Evolutionary conservation across 1,140 invertebrate genomes (phyloP), one percentile per base, ranked within the genome.

Genomic region (Holotrichia oblita): DNA sequence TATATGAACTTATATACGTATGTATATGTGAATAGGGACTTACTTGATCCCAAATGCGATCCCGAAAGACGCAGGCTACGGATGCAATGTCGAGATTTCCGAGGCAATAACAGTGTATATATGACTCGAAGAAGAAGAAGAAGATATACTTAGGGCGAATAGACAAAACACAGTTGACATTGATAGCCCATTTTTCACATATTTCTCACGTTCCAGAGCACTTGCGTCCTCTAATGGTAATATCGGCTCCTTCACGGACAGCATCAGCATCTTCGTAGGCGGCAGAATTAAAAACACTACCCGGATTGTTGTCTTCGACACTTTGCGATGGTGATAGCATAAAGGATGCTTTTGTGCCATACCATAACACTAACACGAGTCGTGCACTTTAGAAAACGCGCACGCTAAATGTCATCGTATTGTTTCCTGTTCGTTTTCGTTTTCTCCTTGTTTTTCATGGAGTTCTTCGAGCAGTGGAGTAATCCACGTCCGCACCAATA

Each of bases 161-260:
- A 69, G 61, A 69, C 61, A 69, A 69, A 69, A 69, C 61, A 69
- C 61, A 69, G 61, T 69, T 69, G 61, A 69, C 61, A 69, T 69
- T 69, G 61, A 69, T 69, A 20, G 61, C 61, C 22, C 61, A 69
- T 69, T 69, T 69, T 69, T 69, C 61, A 69, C 61, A 69, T 69
- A 69, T 69, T 69, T 69, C 22, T 69, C 61, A 69, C 61, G 61
- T 69, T 27, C 61, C 17, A 69, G 22, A 69, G 61, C 61, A 69
- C 61, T 69, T 22, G 61, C 61, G 61, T 69, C 22, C 48, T 55
- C 48, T 22, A 14, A 69, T 22, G 22, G 27, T 22, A 34, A 17
- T 8, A 69, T 20, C 27, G 27, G 2, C 44, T 1, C 44, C 10
- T 48, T 17, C 27, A 34, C 27, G 10, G 44, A 48, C 7, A 17